Conservation (phyloP, 2,888 invertebrate genomes). For the Latrodectus hesperus region DNA sequence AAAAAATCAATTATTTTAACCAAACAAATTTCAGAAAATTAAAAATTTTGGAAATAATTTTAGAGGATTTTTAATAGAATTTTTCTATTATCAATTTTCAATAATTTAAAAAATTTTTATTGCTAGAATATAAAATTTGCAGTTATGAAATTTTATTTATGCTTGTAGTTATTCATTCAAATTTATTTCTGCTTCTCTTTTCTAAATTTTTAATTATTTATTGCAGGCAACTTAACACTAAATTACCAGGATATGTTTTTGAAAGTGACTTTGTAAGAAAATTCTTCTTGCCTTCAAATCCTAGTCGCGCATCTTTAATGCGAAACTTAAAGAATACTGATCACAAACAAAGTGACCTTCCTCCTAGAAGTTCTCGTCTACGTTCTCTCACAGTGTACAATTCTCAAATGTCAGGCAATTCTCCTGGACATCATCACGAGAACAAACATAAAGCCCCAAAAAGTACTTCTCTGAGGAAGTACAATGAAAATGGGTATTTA, state of each 20-base stretch:
- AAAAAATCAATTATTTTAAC: too few species aligned
- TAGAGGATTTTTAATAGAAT: too few species aligned
- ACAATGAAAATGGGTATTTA: constrained; percentile 50
- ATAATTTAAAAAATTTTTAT: too few species aligned
- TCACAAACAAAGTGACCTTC: constrained; percentile 29
- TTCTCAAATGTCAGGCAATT: constrained; percentile 58
- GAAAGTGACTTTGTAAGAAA: constrained; percentile 61
- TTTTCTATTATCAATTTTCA: too few species aligned
- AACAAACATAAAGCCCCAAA: constrained; percentile 18
- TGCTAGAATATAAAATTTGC: too few species aligned
- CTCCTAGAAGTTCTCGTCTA: constrained; percentile 46
- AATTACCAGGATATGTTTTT: constrained; percentile 53
- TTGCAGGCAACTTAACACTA: constrained; percentile 51
- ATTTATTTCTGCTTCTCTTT: neutral
- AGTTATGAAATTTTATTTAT: too few species aligned
- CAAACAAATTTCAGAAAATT: too few species aligned
- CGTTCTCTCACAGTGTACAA: constrained; percentile 66
- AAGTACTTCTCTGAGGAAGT: constrained; percentile 28
- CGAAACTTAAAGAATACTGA: constrained; percentile 33
- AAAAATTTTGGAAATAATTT: too few species aligned
- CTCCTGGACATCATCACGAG: constrained; percentile 53
- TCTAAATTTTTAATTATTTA: neutral
- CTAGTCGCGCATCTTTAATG: constrained; percentile 31
- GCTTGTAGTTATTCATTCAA: neutral
- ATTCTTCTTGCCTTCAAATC: constrained; percentile 57